Base-by-base conservation (phyloP, 2,888 invertebrate genomes). In the Watsonalla binaria region DNA sequence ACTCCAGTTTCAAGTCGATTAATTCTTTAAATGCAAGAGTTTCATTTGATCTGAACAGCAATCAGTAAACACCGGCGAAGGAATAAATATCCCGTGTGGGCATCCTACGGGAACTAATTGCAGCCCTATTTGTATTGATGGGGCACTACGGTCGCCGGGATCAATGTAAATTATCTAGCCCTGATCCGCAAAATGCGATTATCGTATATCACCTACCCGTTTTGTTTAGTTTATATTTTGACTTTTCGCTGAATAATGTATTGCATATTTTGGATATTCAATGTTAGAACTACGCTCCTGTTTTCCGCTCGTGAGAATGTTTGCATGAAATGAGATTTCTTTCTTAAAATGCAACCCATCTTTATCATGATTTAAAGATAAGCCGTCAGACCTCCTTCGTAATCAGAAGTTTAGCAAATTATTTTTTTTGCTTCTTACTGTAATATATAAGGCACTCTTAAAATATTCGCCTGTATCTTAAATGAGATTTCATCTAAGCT, bases 101-200 rank as follows among this genome's bases (percentile, higher is more conserved):
- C 69, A 66, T 73, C 79, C 77, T 76, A 66, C 57, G 76, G 74
- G 76, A 86, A 90, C 87, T 90, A 90, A 90, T 90, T 86, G 88
- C 86, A 76, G 78, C 80, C 83, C 86, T 82, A 78, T 68, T 81
- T 65, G 76, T 88, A 90, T 89, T 89, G 85, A 90, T 90, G 86
- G 84, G 78, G 65, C 78, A 77, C 81, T 77, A 80, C 79, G 75
- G 68, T 72, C 68, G 66, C 60, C 65, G 70, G 82, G 82, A 85
- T 87, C 84, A 83, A 79, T 84, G 81, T 85, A 85, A 85, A 87
- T 86, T 87, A 84, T 83, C 80, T 76, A 70, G 68, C 71, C 68
- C 68, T 70, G 69, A 76, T 78, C 81, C 80, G 70, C 79, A 79
- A 72, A 75, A 78, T 66, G 65, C 73, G 72, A 83, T 84, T 80